These are phyloP conservation scores for Lepidocyrtoides sp. DNA, from an alignment of 2,888 invertebrate species.

Conservation along the genomic window DNA sequence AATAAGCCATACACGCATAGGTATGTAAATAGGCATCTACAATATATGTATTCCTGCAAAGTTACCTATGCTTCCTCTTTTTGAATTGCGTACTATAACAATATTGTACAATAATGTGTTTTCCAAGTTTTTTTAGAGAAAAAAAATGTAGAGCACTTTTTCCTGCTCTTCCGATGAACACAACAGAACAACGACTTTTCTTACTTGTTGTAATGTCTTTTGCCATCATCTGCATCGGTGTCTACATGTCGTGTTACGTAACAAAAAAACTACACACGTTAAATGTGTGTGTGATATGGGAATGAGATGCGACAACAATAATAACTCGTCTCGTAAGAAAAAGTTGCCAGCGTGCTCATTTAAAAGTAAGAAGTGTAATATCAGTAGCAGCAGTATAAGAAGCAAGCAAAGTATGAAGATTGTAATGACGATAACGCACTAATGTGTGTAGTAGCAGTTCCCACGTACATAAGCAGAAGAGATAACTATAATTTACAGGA, in stretches of 20 bases:
- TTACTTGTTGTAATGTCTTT: not conserved
- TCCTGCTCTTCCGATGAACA: not conserved
- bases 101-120: slow-evolving; percentile 44
- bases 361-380: not conserved
- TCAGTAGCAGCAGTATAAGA: slow-evolving; percentile 5
- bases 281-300: slow-evolving; percentile 22
- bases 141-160: slow-evolving; percentile 38
- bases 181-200: slow-evolving; percentile 1
- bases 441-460: slow-evolving; percentile 17
- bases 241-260: not conserved
- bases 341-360: not conserved
- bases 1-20: no score
- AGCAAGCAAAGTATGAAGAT: slow-evolving; percentile 3
- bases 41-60: not conserved
- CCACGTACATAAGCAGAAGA: slow-evolving; percentile 25
- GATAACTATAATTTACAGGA: slow-evolving; percentile 35
- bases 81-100: slow-evolving; percentile 17
- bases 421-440: slow-evolving; percentile 40
- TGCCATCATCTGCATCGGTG: not conserved
- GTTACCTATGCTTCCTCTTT: not conserved
- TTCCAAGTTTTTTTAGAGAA: slow-evolving; percentile 34
- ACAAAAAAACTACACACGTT: not conserved
- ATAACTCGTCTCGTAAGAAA: slow-evolving; percentile 2
- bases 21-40: not conserved
- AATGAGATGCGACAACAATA: slow-evolving; percentile 43